Base-by-base conservation (phyloP, 2,113 vertebrate genomes). In the Microcebus jonahi region DNA sequence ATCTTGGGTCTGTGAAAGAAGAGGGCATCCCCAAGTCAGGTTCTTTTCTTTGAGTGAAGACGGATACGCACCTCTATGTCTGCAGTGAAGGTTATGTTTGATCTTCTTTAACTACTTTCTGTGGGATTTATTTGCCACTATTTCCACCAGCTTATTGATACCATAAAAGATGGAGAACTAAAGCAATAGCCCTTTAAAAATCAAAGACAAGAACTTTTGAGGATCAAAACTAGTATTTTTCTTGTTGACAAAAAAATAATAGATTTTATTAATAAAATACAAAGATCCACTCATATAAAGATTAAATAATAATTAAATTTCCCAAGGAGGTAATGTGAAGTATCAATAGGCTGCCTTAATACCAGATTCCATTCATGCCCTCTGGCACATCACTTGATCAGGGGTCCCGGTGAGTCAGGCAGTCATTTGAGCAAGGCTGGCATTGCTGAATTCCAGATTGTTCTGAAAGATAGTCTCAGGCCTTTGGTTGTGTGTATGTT, bases 41-140 rank as follows among this genome's bases (percentile, higher is more conserved):
- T 61, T 87, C 57, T 55, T 87, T 94, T 87, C 85, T 42, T 20
- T 48, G n/a, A 93, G 75, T n/a, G 63, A 90, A 96, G 68, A 90
- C 96, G 71, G 45, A 0, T 0, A 93, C 80, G 73, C 50, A 96
- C 73, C 50, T 39, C 93, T 84, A 65, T 67, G 81, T 83, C 92
- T 96, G 21, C 70, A 73, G 97, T 95, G 92, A 96, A 97, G 96
- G 94, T 97, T 96, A 93, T 76, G 70, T 97, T 97, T 98, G 95
- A 98, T 98, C 95, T 90, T 95, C 95, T 98, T 98, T 98, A 97
- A 98, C 98, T 97, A 95, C 48, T 98, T 98, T 97, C 94, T 97
- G 14, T 97, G 98, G 97, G 98, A 98, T 98, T 98, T 98, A 96
- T 97, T 97, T 68, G 75, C 97, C 97, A 98, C 75, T 94, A 88